Conservation (phyloP, 2,888 invertebrate species). For the Cosmia pyralina region DNA sequence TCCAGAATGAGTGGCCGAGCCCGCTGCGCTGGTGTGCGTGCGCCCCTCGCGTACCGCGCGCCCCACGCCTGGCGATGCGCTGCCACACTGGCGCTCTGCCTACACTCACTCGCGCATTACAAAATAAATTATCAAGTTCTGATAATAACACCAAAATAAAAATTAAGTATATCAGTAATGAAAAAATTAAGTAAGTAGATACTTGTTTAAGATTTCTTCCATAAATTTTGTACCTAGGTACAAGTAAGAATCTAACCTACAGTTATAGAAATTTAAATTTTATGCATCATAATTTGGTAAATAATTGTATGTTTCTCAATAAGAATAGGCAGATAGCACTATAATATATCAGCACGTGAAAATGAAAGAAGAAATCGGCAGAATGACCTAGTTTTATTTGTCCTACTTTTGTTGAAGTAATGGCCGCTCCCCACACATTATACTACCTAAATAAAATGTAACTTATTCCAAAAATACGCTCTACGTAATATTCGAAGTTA, state of each 20-base stretch:
- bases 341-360: constrained; percentile 15
- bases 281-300: background rate
- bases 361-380: constrained; percentile 42
- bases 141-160: background rate
- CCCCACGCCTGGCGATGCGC: background rate
- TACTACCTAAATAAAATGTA: constrained; percentile 25
- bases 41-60: constrained; percentile 19
- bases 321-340: background rate
- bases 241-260: background rate
- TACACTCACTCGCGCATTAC: constrained; percentile 11
- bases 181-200: background rate
- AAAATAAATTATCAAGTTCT: constrained; percentile 2
- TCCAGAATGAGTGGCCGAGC: constrained; percentile 66
- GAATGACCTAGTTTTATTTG: constrained; percentile 60
- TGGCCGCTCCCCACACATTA: constrained; percentile 65
- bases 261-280: no score
- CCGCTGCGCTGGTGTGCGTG: constrained; percentile 73
- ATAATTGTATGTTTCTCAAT: background rate
- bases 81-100: constrained; percentile 28
- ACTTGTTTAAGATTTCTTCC: background rate
- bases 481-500: background rate
- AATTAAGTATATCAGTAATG: background rate
- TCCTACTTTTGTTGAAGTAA: constrained; percentile 57
- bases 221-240: background rate
- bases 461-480: constrained; percentile 18